Conservation (phyloP, 2,113 vertebrate species). For the Monopterus albus region DNA sequence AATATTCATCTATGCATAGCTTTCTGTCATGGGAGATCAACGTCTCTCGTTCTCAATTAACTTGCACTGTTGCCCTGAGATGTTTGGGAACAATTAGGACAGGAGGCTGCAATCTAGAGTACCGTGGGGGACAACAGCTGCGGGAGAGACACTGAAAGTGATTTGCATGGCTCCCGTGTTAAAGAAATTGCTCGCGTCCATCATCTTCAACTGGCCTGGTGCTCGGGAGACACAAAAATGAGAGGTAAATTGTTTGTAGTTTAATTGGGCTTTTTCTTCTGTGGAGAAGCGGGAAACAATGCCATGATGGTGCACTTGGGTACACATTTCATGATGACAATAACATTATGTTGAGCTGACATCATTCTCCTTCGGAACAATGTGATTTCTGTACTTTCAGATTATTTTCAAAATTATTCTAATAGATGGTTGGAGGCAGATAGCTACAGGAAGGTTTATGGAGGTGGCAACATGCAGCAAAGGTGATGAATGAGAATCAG, state of each 20-base stretch:
- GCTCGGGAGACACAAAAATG: constrained; percentile 58
- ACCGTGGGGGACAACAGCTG: constrained; percentile 49
- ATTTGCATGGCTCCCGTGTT: constrained; percentile 69
- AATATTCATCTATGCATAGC: constrained; percentile 48
- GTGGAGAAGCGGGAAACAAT: constrained; percentile 11
- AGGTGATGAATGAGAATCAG: constrained; percentile 17
- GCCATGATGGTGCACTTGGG: constrained; percentile 3
- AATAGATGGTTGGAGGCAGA: not conserved
- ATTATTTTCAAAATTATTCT: constrained; percentile 4
- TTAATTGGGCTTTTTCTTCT: constrained; percentile 59
- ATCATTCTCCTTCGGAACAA: not conserved
- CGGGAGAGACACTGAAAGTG: constrained; percentile 51
- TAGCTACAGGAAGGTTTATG: not conserved
- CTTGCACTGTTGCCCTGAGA: constrained; percentile 47
- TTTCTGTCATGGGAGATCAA: constrained; percentile 63
- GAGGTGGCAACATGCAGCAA: not conserved
- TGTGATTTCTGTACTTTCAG: constrained; percentile 9
- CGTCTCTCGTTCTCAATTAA: constrained; percentile 67
- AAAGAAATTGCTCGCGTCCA: constrained; percentile 73
- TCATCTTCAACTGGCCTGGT: constrained; percentile 68
- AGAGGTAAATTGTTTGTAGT: constrained; percentile 67
- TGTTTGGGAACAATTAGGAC: constrained; percentile 75
- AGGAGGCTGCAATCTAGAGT: constrained; percentile 64
- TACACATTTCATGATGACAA: constrained; percentile 13
- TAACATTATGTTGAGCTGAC: not conserved